Conservation (phyloP, 2,797 vertebrate genomes). For the Tinamus major region DNA sequence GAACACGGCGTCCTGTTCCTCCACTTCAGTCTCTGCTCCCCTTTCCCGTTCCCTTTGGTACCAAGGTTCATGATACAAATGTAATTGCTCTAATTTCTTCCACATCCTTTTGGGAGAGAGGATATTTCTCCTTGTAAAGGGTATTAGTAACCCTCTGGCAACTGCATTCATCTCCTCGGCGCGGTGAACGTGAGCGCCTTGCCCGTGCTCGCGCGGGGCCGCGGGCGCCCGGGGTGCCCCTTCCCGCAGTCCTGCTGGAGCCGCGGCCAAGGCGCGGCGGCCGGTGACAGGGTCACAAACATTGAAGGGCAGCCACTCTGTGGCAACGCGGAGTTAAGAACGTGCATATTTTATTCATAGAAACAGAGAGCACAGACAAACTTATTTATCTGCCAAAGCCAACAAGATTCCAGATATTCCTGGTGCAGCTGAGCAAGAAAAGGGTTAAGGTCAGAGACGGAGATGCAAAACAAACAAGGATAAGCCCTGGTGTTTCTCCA, state of each 20-base stretch:
- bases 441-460: conserved; percentile 56
- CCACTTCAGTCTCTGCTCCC: background rate
- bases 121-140: conserved; percentile 73
- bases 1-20: conserved; percentile 16
- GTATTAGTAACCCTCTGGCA: conserved; percentile 78
- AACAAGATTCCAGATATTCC: conserved; percentile 2
- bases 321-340: conserved; percentile 27
- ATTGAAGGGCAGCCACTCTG: conserved; percentile 6
- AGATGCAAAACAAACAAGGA: conserved; percentile 42
- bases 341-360: conserved; percentile 34
- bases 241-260: background rate
- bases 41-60: conserved; percentile 57
- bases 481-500: conserved; percentile 41
- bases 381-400: conserved; percentile 9
- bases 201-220: background rate
- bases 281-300: conserved; percentile 10
- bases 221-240: background rate
- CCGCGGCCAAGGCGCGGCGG: background rate
- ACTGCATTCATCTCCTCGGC: conserved; percentile 74
- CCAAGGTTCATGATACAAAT: conserved; percentile 68
- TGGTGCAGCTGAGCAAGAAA: background rate
- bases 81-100: conserved; percentile 77
- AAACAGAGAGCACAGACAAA: background rate
- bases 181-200: conserved; percentile 36
- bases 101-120: conserved; percentile 67